Evolutionary conservation across 2,113 vertebrate species (phyloP).

Genomic region (Phyllostomus discolor): DNA sequence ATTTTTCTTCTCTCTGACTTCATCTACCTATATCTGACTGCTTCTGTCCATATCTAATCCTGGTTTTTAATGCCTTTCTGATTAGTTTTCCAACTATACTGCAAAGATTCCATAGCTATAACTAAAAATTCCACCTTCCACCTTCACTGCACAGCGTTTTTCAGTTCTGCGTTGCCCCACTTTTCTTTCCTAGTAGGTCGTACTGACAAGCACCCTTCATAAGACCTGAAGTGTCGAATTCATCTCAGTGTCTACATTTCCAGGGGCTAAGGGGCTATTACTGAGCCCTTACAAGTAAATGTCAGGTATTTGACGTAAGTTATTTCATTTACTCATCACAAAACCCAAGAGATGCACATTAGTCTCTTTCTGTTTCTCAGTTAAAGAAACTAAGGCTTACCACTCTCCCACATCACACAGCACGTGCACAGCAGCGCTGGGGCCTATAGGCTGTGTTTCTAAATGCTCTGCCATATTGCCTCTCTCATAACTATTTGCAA

Average conservation of each 20-base stretch:
- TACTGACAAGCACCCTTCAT: neutral
- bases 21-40: neutral
- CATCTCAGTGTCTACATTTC: neutral
- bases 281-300: neutral
- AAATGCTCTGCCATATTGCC: neutral
- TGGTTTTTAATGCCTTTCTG: neutral
- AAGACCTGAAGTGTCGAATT: neutral
- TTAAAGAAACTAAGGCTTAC: neutral
- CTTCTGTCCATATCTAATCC: neutral
- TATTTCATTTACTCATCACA: neutral
- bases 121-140: neutral
- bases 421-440: neutral
- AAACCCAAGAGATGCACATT: neutral
- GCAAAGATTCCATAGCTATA: neutral
- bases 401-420: neutral
- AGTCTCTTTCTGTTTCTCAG: neutral
- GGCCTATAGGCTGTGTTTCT: neutral
- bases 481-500: constrained; percentile 41
- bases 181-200: neutral
- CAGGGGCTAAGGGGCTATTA: neutral
- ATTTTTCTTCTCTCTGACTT: neutral
- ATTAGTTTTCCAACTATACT: neutral
- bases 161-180: neutral
- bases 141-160: neutral
- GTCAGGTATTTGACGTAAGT: neutral